Percentiles rank a stretch among this genome's conserved stretches.
These are phyloP conservation scores for Piezodorus guildinii DNA, from an alignment of 1,140 invertebrate species.

Conservation along the genomic window DNA sequence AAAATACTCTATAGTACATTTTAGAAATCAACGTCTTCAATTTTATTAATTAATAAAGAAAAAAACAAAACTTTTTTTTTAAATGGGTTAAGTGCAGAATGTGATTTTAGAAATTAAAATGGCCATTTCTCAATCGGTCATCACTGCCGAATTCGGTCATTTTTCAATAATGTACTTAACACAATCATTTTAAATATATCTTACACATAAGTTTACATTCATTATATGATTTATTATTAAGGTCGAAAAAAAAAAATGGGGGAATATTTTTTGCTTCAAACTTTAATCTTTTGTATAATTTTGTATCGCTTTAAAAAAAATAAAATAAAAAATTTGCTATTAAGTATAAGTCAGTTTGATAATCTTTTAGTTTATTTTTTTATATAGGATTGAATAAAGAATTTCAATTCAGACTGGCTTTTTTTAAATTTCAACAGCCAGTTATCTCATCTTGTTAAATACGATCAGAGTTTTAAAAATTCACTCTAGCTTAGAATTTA, in stretches of 20 bases:
- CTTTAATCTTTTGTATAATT: background rate
- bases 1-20: too few species aligned
- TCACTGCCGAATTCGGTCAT: conserved; percentile 17
- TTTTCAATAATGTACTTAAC: conserved; percentile 14
- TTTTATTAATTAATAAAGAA: background rate
- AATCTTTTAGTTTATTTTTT: conserved; percentile 11
- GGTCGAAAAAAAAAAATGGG: too few species aligned
- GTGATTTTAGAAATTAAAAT: conserved; percentile 5
- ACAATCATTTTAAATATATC: conserved; percentile 7
- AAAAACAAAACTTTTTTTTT: too few species aligned
- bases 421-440: background rate
- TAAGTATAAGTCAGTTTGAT: conserved; percentile 14
- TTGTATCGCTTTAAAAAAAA: conserved; percentile 10
- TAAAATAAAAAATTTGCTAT: too few species aligned
- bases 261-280: background rate
- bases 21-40: too few species aligned
- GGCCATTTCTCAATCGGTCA: background rate
- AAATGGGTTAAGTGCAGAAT: conserved; percentile 13
- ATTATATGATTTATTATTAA: too few species aligned
- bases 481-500: conserved; percentile 11
- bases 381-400: background rate
- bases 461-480: conserved; percentile 6
- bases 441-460: too few species aligned
- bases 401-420: conserved; percentile 15
- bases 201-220: background rate